A percentile compares a stretch with the other conserved stretches of the same genome.
Evolutionary conservation across 2,113 vertebrate genomes (phyloP).

Genomic region (Rafetus swinhoei): DNA sequence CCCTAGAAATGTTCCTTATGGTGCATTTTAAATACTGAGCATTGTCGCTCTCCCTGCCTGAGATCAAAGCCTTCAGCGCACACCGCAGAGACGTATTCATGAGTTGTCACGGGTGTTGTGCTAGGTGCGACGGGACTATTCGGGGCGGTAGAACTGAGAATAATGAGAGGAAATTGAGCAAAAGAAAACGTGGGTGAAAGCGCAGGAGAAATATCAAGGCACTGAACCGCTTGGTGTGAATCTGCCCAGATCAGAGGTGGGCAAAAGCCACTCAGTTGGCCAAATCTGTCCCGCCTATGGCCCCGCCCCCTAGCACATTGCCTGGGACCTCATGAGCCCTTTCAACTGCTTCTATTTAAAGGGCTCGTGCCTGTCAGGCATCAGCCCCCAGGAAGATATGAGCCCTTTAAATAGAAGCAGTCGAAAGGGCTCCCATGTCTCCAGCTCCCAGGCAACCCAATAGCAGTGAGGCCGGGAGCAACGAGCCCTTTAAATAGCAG

Average conservation of each 20-base stretch:
- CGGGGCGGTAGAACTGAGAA: neutral
- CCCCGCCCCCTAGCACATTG: no score
- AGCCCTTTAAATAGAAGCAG: no score
- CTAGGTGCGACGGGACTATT: neutral
- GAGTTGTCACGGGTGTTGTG: neutral
- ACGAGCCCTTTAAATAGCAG: no score
- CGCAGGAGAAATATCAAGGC: neutral
- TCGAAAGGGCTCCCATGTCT: no score
- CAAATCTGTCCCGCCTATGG: no score
- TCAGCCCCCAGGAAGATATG: no score
- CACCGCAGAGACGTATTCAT: neutral
- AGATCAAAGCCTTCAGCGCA: neutral
- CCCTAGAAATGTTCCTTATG: neutral
- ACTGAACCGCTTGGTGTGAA: neutral
- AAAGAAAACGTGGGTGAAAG: neutral
- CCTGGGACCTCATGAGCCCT: no score
- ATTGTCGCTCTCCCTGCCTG: neutral
- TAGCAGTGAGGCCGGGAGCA: no score
- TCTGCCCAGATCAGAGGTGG: neutral
- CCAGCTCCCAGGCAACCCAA: no score
- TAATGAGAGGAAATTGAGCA: neutral
- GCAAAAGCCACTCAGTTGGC: no score
- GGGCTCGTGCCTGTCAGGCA: no score
- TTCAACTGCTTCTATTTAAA: no score
- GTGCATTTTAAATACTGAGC: neutral